phyloP scores from a whole-genome alignment of 2,797 vertebrate genomes.

The Prionace glauca region DNA sequence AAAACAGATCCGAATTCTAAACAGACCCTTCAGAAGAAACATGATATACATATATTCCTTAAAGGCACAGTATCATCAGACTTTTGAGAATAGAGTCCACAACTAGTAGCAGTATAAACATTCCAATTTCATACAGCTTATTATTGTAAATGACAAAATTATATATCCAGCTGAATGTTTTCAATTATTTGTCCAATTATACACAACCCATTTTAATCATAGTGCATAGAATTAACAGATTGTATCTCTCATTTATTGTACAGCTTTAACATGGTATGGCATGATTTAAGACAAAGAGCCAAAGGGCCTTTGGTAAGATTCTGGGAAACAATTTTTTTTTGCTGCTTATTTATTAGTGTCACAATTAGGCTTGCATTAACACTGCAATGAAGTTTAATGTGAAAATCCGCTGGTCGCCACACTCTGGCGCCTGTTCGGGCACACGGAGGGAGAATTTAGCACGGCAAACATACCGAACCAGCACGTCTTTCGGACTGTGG shows the following conservation, averaged over 20 bases:
- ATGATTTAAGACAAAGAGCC: neutral
- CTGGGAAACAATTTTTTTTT: neutral
- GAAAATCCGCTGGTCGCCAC: too few species aligned
- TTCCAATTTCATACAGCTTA: neutral
- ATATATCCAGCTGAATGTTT: neutral
- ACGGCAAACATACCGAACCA: too few species aligned
- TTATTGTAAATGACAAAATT: neutral
- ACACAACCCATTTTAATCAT: neutral
- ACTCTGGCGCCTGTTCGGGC: too few species aligned
- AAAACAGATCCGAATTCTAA: too few species aligned
- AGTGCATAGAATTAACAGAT: neutral
- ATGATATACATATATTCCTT: too few species aligned
- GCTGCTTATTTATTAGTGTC: too few species aligned
- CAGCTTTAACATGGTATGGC: neutral
- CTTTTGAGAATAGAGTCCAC: neutral
- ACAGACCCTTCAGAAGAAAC: too few species aligned
- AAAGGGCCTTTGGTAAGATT: neutral
- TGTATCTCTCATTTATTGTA: neutral
- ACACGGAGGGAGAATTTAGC: too few species aligned
- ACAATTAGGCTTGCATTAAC: too few species aligned
- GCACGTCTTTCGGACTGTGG: too few species aligned
- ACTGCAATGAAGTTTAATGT: too few species aligned
- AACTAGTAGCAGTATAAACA: neutral
- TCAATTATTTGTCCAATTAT: neutral
- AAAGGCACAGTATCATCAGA: too few species aligned